These are phyloP conservation scores for Ommatoiulus sabulosus DNA, from an alignment of 2,888 invertebrate genomes.

Conservation along the genomic window DNA sequence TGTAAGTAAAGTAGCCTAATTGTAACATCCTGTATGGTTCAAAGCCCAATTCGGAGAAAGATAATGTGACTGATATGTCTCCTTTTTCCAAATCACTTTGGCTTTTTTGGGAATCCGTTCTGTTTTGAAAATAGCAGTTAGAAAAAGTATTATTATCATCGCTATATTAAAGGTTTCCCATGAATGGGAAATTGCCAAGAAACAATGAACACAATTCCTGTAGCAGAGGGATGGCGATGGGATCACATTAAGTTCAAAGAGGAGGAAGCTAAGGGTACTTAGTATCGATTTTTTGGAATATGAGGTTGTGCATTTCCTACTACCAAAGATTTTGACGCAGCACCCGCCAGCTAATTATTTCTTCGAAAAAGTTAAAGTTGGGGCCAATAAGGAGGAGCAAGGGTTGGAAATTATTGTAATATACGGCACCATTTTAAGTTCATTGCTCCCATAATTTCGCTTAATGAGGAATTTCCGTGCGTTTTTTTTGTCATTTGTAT, in stretches of 20 bases:
- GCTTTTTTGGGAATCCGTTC: neutral
- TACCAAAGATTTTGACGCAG: neutral
- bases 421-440: neutral
- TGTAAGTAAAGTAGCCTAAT: neutral
- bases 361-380: slow-evolving; percentile 22
- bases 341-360: slow-evolving; percentile 6
- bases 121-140: neutral
- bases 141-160: neutral
- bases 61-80: neutral
- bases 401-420: slow-evolving; percentile 12
- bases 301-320: neutral
- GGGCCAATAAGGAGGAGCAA: slow-evolving; percentile 35
- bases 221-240: neutral
- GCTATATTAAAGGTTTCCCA: neutral
- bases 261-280: slow-evolving; percentile 29
- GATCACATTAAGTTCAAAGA: slow-evolving; percentile 17
- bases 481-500: slow-evolving; percentile 32
- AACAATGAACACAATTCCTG: slow-evolving; percentile 37
- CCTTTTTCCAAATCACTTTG: neutral
- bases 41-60: neutral
- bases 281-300: slow-evolving; percentile 19
- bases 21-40: no score
- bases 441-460: neutral
- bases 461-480: slow-evolving; percentile 47
- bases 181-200: slow-evolving; percentile 46